Evolutionary conservation across 2,888 invertebrate genomes (phyloP), one percentile per base, ranked within the genome.

Genomic region (Cataglyphis cursor): DNA sequence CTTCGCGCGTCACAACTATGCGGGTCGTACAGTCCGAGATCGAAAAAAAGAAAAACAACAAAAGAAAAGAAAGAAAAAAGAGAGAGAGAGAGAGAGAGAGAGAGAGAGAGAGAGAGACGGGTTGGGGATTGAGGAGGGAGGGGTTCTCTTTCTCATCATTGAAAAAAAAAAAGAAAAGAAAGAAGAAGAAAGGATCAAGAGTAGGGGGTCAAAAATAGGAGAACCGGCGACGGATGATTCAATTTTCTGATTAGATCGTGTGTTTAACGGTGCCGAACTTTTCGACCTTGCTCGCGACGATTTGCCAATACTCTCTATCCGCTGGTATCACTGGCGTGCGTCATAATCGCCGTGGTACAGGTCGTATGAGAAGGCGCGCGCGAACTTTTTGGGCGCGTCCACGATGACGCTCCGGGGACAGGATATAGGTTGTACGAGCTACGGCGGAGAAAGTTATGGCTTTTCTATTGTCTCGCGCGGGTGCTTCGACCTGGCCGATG

Each of bases 391-490:
- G 85, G 88, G 88, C 89, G 88, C 87, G 88, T 86, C 86, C 35
- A 35, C 70, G 38, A 65, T 65, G 59, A 76, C 28, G 66, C 88
- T 83, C 61, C 85, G 54, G 83, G 86, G 82, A 90, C 90, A 89
- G 91, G 90, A 90, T 88, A 89, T 88, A 90, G 87, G 87, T 80
- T 80, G 78, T 86, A 86, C 87, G 89, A 81, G 83, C 5, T 51
- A 61, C 87, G 81, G 76, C 86, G 91, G 93, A 93, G 93, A 93
- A 93, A 93, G 93, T 93, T 93, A 93, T 92, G 90, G 92, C 91
- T 92, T 92, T 92, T 93, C 93, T 92, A 93, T 93, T 93, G 93
- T 93, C 93, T 93, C 92, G 91, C 92, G 93, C 92, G 91, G 85
- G 72, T 81, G 86, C 84, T 74, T 83, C 84, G 84, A 86, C 89